phyloP scores from a whole-genome alignment of 2,888 invertebrate species.

The Drosophila pegasa region DNA sequence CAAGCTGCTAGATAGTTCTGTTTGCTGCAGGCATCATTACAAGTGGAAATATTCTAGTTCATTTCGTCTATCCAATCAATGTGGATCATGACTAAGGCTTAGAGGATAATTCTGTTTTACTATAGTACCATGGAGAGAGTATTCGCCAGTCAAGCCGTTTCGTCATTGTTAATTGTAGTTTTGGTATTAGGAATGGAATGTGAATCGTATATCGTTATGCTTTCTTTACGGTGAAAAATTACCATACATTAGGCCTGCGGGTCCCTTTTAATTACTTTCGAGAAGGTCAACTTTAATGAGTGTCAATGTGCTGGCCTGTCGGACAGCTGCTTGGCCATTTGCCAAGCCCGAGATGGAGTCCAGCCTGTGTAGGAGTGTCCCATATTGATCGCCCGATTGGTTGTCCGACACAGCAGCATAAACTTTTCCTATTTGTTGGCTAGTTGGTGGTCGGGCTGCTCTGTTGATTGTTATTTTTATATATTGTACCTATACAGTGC shows the following conservation, averaged over 20 bases:
- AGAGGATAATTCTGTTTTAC: background rate
- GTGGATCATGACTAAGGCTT: no score
- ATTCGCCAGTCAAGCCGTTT: constrained; percentile 5
- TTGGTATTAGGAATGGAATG: constrained; percentile 2
- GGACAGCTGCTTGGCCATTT: constrained; percentile 38
- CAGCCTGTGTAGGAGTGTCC: constrained; percentile 11
- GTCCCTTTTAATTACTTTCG: constrained; percentile 83
- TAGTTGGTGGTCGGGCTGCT: constrained; percentile 56
- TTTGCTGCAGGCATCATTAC: background rate
- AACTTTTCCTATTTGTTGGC: constrained; percentile 75
- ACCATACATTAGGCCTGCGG: constrained; percentile 79
- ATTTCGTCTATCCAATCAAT: background rate
- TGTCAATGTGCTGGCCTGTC: constrained; percentile 60
- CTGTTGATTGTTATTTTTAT: background rate
- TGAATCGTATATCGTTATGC: background rate
- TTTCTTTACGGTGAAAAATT: constrained; percentile 74
- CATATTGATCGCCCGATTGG: constrained; percentile 66
- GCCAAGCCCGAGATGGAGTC: constrained; percentile 12
- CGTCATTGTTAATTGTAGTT: background rate
- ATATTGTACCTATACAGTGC: background rate
- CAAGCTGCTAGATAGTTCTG: background rate
- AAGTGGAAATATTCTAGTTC: background rate
- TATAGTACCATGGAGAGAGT: background rate
- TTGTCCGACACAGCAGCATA: constrained; percentile 53
- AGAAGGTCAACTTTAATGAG: constrained; percentile 82